A percentile compares a stretch with the other conserved stretches of the same genome.
These are phyloP conservation scores for Agelastica alni DNA, from an alignment of 2,888 invertebrate species.

Conservation along the genomic window DNA sequence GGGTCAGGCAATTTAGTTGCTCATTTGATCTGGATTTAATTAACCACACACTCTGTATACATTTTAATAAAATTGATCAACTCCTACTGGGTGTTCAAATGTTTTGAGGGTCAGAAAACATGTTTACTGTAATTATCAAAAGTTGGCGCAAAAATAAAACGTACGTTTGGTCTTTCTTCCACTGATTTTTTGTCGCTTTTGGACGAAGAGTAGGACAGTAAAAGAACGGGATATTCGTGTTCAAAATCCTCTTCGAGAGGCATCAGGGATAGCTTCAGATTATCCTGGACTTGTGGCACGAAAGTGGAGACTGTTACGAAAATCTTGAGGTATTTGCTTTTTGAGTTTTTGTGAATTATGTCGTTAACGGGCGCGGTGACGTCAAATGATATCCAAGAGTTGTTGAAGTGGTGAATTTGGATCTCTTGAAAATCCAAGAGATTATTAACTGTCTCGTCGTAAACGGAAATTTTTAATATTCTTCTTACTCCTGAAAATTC, in stretches of 20 bases:
- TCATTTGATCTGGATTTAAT: too few relatives aligned
- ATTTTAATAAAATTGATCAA: too few relatives aligned
- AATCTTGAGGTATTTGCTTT: slow-evolving; percentile 45
- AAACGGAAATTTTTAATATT: slow-evolving; percentile 45
- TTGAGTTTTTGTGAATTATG: slow-evolving; percentile 34
- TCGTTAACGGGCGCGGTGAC: slow-evolving; percentile 47
- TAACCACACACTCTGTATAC: too few relatives aligned
- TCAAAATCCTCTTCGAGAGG: slow-evolving; percentile 48
- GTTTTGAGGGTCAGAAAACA: too few relatives aligned
- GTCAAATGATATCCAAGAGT: slow-evolving; percentile 54
- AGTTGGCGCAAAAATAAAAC: too few relatives aligned
- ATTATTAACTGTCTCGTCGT: slow-evolving; percentile 43
- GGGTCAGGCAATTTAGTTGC: too few relatives aligned
- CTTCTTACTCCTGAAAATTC: slow-evolving; percentile 41
- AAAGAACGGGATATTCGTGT: slow-evolving; percentile 53
- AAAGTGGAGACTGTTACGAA: slow-evolving; percentile 46
- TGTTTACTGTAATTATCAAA: too few relatives aligned
- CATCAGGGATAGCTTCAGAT: slow-evolving; percentile 50
- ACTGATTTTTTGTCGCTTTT: slow-evolving; percentile 10
- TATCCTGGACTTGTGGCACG: slow-evolving; percentile 37
- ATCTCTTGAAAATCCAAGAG: slow-evolving; percentile 43
- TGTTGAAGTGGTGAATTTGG: slow-evolving; percentile 49
- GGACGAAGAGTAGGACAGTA: slow-evolving; percentile 49
- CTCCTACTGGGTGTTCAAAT: too few relatives aligned
- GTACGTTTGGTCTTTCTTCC: background rate